Evolutionary conservation across 2,888 invertebrate species (phyloP).

Genomic region (Netelia inedita): DNA sequence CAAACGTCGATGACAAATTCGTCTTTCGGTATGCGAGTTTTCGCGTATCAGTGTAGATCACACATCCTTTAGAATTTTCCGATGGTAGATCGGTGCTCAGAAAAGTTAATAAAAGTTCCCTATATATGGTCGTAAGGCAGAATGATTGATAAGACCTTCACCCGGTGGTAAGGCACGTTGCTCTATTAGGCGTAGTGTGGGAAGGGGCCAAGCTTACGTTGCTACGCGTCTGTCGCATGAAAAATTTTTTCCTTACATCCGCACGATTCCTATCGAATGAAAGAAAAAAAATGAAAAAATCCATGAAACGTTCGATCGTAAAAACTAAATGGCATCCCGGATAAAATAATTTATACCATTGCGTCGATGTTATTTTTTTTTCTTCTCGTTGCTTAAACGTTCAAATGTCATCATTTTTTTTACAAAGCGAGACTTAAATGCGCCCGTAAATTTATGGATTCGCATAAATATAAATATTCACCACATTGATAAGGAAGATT

Average conservation of each 20-base stretch:
- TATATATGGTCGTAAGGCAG: background rate
- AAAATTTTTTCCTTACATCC: no score
- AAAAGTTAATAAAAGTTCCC: constrained; percentile 30
- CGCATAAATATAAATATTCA: no score
- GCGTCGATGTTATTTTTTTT: no score
- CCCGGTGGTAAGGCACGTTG: constrained; percentile 18
- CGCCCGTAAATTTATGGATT: no score
- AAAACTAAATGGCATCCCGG: no score
- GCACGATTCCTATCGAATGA: no score
- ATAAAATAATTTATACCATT: no score
- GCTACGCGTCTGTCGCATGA: no score
- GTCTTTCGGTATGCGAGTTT: background rate
- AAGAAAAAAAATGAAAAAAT: background rate
- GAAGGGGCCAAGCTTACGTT: constrained; percentile 6
- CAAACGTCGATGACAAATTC: constrained; percentile 10
- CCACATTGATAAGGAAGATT: no score
- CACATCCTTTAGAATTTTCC: background rate
- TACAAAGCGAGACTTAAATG: no score
- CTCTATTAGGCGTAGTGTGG: constrained; percentile 34
- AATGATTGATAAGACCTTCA: constrained; percentile 52
- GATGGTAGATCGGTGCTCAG: background rate
- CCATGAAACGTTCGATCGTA: background rate
- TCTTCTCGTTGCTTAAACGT: no score
- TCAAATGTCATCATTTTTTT: no score
- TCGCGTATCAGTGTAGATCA: background rate